A percentile compares a stretch with the other conserved stretches of the same genome.
These are phyloP conservation scores for Rutilus rutilus DNA, from an alignment of 2,113 vertebrate genomes.

Conservation along the genomic window DNA sequence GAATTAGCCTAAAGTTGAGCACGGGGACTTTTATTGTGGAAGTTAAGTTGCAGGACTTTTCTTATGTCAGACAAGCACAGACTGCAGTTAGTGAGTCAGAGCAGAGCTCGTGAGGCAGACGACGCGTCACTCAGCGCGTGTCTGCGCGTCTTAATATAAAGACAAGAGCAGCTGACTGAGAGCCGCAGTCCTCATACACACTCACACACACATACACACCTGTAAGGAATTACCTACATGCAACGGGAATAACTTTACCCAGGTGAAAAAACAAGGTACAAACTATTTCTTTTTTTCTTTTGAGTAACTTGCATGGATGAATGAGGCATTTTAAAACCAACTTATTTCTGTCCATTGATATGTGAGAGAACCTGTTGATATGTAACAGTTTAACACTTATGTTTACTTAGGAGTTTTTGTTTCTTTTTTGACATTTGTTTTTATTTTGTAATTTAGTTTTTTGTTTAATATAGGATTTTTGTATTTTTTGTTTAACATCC, in stretches of 20 bases:
- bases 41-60: slow-evolving; percentile 55
- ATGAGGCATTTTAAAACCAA: neutral
- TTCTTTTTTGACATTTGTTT: neutral
- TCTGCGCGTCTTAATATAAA: slow-evolving; percentile 67
- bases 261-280: slow-evolving; percentile 65
- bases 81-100: slow-evolving; percentile 67
- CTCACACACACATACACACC: slow-evolving; percentile 40
- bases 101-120: slow-evolving; percentile 29
- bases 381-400: neutral
- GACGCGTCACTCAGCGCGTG: slow-evolving; percentile 67
- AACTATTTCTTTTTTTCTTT: slow-evolving; percentile 6
- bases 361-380: neutral
- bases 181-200: slow-evolving; percentile 39
- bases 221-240: slow-evolving; percentile 59
- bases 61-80: slow-evolving; percentile 66
- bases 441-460: neutral
- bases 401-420: neutral
- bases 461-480: neutral
- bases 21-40: slow-evolving; percentile 66
- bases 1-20: neutral
- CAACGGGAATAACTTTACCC: slow-evolving; percentile 4
- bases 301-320: neutral
- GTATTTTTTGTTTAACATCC: neutral
- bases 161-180: slow-evolving; percentile 64
- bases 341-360: neutral